Base-by-base conservation (phyloP, 2,113 vertebrate species). In the Aptenodytes patagonicus region DNA sequence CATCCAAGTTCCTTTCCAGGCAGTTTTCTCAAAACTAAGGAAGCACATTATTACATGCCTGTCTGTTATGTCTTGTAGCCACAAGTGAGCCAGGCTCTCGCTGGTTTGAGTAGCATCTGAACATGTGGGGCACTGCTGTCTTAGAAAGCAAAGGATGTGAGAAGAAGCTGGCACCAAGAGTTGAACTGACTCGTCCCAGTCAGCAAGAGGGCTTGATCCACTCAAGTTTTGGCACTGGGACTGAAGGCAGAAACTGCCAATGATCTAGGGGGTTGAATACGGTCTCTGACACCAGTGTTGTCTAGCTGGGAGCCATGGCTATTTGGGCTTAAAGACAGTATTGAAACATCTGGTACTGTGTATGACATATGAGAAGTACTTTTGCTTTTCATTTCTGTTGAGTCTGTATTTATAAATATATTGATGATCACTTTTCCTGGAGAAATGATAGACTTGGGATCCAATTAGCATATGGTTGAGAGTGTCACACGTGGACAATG, bases 1-100 rank as follows among this genome's bases (percentile, higher is more conserved):
- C 64, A 29, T 94, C 92, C 86, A 92, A 75, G 34, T 92, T 94
- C 55, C 47, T 92, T 95, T 62, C 82, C 75, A 83, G 83, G 55
- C 71, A 87, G 38, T 81, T 92, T 78, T 93, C 58, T 93, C 32
- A 55, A 87, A 92, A 71, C 42, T 72, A n/a, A 64, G 54, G 57
- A 40, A 83, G 69, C 17, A 34, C 11, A 6, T 62, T 44, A 52
- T 85, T 76, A 5, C 44, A n/a, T 31, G 16, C 7, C 0, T 80
- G 18, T 47, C 66, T 92, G 17, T 83, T 83, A 15, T 10, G 42
- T 40, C 75, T 77, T 80, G 7, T 3, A 66, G 62, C 61, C 69
- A 31, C 69, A 57, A 65, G n/a, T 28, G 44, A 78, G 47, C 55
- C 38, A 42, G 62, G 20, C 25, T 57, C 7, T 70, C 11, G 2